phyloP scores from a whole-genome alignment of 2,888 invertebrate genomes.

The Acleris holmiana region DNA sequence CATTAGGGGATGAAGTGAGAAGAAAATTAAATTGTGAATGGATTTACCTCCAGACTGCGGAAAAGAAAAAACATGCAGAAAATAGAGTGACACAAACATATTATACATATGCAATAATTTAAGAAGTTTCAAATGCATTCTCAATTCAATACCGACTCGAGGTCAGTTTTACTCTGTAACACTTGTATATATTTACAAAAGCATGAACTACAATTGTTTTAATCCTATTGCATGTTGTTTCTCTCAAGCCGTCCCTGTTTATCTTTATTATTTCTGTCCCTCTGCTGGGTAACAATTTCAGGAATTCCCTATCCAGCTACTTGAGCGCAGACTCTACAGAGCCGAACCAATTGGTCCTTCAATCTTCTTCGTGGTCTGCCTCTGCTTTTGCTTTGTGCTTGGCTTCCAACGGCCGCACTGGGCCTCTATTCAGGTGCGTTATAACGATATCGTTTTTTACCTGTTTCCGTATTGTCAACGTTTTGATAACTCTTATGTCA shows the following conservation, averaged over 20 bases:
- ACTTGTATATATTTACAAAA: not conserved
- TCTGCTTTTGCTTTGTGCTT: no score
- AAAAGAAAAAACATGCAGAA: conserved; percentile 17
- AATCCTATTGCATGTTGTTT: not conserved
- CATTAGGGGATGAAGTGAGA: not conserved
- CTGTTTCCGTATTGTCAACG: no score
- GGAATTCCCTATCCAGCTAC: no score
- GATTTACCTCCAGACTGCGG: conserved; percentile 6
- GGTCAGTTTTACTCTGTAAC: conserved; percentile 14
- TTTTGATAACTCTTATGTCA: no score
- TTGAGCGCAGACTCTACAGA: no score
- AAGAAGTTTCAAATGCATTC: conserved; percentile 28
- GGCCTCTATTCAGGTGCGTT: no score
- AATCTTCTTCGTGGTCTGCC: no score
- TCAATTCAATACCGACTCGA: conserved; percentile 12
- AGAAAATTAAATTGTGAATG: conserved; percentile 21
- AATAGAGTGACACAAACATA: conserved; percentile 22
- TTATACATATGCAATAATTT: conserved; percentile 31
- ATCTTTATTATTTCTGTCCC: no score
- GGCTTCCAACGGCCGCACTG: no score
- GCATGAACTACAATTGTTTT: not conserved
- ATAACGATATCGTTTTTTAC: no score
- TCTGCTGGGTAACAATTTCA: no score
- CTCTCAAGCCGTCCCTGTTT: not conserved
- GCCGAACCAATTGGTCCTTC: no score